phyloP scores from a whole-genome alignment of 2,888 invertebrate genomes.

The Hermodice carunculata region DNA sequence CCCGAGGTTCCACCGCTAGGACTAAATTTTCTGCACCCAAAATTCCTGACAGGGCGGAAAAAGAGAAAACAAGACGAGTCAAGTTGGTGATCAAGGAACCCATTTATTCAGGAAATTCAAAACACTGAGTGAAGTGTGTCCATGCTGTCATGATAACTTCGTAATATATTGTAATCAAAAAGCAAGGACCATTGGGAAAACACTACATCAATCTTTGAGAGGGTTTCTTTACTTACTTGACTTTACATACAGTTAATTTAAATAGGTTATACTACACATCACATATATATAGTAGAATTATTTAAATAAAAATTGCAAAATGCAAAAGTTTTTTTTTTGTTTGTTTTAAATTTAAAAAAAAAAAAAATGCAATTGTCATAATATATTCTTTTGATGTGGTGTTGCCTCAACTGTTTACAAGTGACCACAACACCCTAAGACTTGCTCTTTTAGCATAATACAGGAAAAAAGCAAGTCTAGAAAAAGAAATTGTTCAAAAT shows the following conservation, averaged over 20 bases:
- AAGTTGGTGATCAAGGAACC: conserved; percentile 25
- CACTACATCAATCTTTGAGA: conserved; percentile 20
- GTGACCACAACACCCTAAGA: too few species aligned
- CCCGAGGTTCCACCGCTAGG: too few species aligned
- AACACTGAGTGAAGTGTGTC: conserved; percentile 14
- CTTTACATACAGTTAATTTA: too few species aligned
- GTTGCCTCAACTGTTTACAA: too few species aligned
- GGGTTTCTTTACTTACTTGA: too few species aligned
- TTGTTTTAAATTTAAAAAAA: conserved; percentile 16
- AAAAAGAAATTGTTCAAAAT: conserved; percentile 9
- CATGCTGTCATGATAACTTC: conserved; percentile 12
- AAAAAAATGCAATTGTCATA: conserved; percentile 16
- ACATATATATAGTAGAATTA: conserved; percentile 25
- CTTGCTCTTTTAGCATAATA: conserved; percentile 9
- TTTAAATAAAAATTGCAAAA: conserved; percentile 20
- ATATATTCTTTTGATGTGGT: conserved; percentile 14
- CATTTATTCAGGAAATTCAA: conserved; percentile 28
- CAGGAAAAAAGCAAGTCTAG: conserved; percentile 1
- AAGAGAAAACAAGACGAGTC: too few species aligned
- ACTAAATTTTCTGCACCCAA: too few species aligned
- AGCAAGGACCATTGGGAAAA: conserved; percentile 18
- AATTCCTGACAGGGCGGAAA: too few species aligned
- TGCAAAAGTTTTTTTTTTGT: too few species aligned
- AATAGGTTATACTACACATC: conserved; percentile 24
- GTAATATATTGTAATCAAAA: conserved; percentile 14